A percentile compares a stretch with the other conserved stretches of the same genome.
Conservation (phyloP, 2,888 invertebrate genomes). For the Monochamus alternatus region DNA sequence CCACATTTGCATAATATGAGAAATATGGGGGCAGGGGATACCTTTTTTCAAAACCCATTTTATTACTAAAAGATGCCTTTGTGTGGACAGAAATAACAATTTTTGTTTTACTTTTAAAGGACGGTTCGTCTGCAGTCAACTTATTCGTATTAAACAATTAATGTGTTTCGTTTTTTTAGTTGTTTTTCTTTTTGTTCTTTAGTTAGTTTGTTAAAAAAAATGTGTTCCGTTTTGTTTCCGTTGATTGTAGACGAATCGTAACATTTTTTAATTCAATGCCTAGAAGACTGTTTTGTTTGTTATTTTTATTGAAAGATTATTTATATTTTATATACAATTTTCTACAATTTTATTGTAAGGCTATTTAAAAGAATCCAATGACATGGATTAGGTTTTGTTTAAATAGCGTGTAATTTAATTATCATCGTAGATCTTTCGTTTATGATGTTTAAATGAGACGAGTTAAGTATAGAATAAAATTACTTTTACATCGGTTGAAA, state of each 20-base stretch:
- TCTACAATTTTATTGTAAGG: conserved; percentile 49
- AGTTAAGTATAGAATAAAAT: conserved; percentile 41
- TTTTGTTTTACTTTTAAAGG: conserved; percentile 48
- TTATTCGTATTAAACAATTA: conserved; percentile 41
- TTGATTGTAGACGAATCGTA: conserved; percentile 47
- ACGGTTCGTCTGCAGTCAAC: conserved; percentile 47
- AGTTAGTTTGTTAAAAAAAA: conserved; percentile 47
- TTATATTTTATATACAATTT: conserved; percentile 51
- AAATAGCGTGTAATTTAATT: conserved; percentile 24
- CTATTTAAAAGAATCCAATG: conserved; percentile 35
- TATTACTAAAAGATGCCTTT: conserved; percentile 56
- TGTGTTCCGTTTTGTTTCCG: conserved; percentile 47
- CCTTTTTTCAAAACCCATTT: conserved; percentile 64
- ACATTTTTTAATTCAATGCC: conserved; percentile 44
- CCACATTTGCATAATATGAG: conserved; percentile 57
- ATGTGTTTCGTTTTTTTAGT: conserved; percentile 39
- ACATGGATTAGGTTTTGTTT: conserved; percentile 18
- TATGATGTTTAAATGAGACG: conserved; percentile 15
- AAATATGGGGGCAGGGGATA: conserved; percentile 68
- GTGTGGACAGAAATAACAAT: conserved; percentile 33
- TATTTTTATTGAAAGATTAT: conserved; percentile 48
- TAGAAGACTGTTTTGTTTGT: conserved; percentile 52
- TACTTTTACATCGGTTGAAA: conserved; percentile 38
- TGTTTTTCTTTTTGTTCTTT: conserved; percentile 44
- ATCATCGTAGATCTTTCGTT: conserved; percentile 4